phyloP scores from a whole-genome alignment of 2,797 vertebrate genomes.

The Notamacropus eugenii region DNA sequence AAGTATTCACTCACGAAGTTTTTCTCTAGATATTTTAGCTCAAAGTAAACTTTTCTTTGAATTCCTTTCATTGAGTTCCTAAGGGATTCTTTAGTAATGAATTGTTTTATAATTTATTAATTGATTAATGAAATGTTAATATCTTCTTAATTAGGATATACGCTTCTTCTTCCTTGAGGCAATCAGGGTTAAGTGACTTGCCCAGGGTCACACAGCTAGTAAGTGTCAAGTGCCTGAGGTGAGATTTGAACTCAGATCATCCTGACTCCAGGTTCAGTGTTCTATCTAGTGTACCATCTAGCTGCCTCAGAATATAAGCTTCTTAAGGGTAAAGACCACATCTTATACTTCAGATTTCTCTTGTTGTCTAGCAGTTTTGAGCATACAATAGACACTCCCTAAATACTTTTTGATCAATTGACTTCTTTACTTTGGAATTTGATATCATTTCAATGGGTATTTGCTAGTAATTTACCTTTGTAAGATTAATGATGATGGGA shows the following conservation, averaged over 20 bases:
- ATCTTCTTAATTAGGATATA: neutral
- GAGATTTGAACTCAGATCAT: too few relatives aligned
- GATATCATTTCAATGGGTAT: too few relatives aligned
- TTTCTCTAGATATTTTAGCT: neutral
- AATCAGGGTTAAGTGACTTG: too few relatives aligned
- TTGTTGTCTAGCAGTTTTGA: neutral
- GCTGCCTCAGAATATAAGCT: neutral
- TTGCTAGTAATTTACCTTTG: too few relatives aligned
- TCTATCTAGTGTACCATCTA: too few relatives aligned
- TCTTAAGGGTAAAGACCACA: neutral
- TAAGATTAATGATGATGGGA: too few relatives aligned
- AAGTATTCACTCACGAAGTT: neutral
- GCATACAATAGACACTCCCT: neutral
- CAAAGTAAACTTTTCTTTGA: neutral
- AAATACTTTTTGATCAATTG: neutral
- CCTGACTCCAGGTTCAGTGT: too few relatives aligned
- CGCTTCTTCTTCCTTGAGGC: neutral
- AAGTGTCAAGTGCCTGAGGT: too few relatives aligned
- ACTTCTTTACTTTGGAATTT: too few relatives aligned
- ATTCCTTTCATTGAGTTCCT: neutral
- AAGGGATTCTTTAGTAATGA: neutral
- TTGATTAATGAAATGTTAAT: neutral
- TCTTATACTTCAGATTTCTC: neutral
- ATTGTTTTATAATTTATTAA: neutral
- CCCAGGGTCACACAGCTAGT: too few relatives aligned